Conservation (phyloP, 2,888 invertebrate species). For the Pammene fasciana region DNA sequence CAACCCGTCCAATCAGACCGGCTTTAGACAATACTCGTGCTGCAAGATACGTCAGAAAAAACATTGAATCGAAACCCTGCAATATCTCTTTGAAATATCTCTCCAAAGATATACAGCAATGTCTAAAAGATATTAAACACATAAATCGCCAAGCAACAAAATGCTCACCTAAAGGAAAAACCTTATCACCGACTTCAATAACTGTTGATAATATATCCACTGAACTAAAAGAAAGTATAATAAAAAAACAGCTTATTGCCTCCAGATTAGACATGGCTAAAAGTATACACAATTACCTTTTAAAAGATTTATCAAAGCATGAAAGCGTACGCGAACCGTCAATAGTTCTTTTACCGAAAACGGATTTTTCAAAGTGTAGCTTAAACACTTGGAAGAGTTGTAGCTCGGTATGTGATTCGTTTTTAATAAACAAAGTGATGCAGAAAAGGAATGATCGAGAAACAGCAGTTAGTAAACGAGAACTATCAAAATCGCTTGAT, state of each 20-base stretch:
- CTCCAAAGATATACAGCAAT: not conserved
- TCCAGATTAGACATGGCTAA: not conserved
- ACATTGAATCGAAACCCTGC: not conserved
- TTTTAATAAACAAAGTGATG: not conserved
- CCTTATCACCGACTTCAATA: not conserved
- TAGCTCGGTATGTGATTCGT: not conserved
- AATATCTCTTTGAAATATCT: not conserved
- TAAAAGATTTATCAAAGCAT: not conserved
- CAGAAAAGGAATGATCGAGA: not conserved
- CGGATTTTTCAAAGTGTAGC: not conserved
- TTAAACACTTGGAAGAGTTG: not conserved
- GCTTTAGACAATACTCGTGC: not conserved
- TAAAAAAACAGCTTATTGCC: not conserved
- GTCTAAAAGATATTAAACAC: not conserved
- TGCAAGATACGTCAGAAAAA: not conserved
- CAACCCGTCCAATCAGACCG: not conserved
- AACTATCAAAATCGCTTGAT: not conserved
- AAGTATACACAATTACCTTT: not conserved
- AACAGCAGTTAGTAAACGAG: not conserved
- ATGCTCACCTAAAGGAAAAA: not conserved
- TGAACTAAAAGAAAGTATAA: not conserved
- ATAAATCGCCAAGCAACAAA: not conserved
- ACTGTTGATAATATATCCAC: not conserved
- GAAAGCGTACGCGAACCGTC: not conserved
- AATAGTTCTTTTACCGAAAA: not conserved